These are phyloP conservation scores for Bombus soroeensis DNA, from an alignment of 1,140 invertebrate species.

Conservation along the genomic window DNA sequence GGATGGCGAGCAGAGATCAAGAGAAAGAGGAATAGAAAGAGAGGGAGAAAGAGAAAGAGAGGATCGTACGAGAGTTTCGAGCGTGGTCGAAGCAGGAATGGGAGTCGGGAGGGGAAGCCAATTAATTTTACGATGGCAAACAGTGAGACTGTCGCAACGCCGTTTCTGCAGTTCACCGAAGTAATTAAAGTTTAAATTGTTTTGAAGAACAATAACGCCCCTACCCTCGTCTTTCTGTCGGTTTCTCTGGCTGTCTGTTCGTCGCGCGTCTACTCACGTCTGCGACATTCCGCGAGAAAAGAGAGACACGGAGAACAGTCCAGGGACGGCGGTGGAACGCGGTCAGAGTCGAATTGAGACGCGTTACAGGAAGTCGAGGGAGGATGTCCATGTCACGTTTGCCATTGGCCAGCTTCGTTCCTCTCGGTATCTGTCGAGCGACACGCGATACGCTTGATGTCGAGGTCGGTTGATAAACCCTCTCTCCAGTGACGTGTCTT, in stretches of 20 bases:
- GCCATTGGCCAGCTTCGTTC: neutral
- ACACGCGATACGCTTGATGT: conserved; percentile 7
- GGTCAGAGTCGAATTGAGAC: conserved; percentile 54
- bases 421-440: conserved; percentile 18
- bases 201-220: conserved; percentile 76
- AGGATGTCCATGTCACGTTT: conserved; percentile 31
- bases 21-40: conserved; percentile 14
- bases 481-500: neutral
- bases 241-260: conserved; percentile 38
- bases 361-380: conserved; percentile 36
- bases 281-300: conserved; percentile 2
- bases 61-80: conserved; percentile 51
- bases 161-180: conserved; percentile 76
- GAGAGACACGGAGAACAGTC: neutral
- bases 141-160: conserved; percentile 76
- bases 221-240: conserved; percentile 22
- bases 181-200: conserved; percentile 78
- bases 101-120: conserved; percentile 66
- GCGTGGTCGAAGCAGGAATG: conserved; percentile 57
- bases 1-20: no score
- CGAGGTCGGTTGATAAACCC: conserved; percentile 12
- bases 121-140: conserved; percentile 77
- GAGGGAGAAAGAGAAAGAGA: conserved; percentile 6
- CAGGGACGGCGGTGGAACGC: neutral
- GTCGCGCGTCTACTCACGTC: conserved; percentile 36